A percentile compares a stretch with the other conserved stretches of the same genome.
Evolutionary conservation across 2,113 vertebrate species (phyloP).

Genomic region (Pongo abelii): DNA sequence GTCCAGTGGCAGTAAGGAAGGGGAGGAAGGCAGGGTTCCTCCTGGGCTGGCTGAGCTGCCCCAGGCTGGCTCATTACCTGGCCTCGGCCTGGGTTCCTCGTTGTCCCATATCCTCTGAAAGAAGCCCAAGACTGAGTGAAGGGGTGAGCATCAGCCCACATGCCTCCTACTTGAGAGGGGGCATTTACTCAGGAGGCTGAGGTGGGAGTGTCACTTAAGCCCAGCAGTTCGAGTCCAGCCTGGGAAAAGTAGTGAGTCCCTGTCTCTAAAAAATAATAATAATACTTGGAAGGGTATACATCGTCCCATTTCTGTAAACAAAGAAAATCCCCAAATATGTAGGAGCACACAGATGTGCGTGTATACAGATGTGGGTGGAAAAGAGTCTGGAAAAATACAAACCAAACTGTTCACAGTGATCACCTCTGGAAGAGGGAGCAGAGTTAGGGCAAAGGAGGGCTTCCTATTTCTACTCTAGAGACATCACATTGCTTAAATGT

Average conservation of each 20-base stretch:
- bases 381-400: not conserved
- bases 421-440: not conserved
- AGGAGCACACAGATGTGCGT: not conserved
- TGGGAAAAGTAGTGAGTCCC: too few relatives aligned
- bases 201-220: too few relatives aligned
- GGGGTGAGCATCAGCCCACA: not conserved
- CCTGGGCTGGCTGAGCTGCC: not conserved
- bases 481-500: not conserved
- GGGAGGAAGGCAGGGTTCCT: not conserved
- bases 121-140: not conserved
- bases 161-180: not conserved
- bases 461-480: too few relatives aligned
- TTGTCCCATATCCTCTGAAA: not conserved
- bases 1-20: not conserved
- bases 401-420: not conserved
- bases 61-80: not conserved
- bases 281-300: not conserved
- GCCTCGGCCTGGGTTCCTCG: not conserved
- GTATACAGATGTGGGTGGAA: not conserved
- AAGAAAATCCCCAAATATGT: not conserved
- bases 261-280: too few relatives aligned
- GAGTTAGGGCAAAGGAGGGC: too few relatives aligned
- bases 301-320: not conserved
- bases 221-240: too few relatives aligned
- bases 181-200: too few relatives aligned